Percentiles rank a stretch among this genome's conserved stretches.
These are phyloP conservation scores for Lepidurus apus DNA, from an alignment of 1,140 invertebrate genomes.

Conservation along the genomic window DNA sequence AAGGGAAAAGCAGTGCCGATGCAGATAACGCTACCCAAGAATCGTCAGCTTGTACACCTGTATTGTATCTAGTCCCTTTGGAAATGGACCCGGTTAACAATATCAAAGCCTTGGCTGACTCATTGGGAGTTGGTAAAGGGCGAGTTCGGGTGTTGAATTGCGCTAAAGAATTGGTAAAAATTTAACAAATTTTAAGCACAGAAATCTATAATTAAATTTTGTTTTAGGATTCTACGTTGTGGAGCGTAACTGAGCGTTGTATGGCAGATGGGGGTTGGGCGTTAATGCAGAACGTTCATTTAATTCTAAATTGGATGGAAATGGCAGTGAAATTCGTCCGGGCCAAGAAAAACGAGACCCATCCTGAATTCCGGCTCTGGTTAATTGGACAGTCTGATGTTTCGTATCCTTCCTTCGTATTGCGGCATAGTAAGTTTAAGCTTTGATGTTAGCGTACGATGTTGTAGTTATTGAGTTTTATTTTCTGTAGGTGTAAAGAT, in stretches of 20 bases:
- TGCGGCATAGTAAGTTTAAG: neutral
- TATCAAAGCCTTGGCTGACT: slow-evolving; percentile 23
- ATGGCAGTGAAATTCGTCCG: slow-evolving; percentile 18
- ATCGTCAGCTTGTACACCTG: slow-evolving; percentile 17
- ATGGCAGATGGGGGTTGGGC: slow-evolving; percentile 30
- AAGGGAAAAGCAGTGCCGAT: slow-evolving; percentile 1
- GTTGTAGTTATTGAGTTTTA: neutral
- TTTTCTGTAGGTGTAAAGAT: slow-evolving; percentile 27
- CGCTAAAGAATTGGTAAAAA: neutral
- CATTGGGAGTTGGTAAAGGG: neutral
- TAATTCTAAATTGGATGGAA: neutral
- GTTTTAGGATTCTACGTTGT: slow-evolving; percentile 17
- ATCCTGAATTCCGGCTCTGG: slow-evolving; percentile 30
- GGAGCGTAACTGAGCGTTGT: slow-evolving; percentile 25
- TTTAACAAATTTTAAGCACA: slow-evolving; percentile 7
- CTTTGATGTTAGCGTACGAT: neutral
- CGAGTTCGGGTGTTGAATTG: neutral
- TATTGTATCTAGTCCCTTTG: slow-evolving; percentile 23
- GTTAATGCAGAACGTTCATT: slow-evolving; percentile 26
- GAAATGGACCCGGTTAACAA: slow-evolving; percentile 23
- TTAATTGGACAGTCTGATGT: slow-evolving; percentile 16
- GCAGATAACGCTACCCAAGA: neutral
- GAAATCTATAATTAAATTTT: neutral
- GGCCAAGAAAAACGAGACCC: slow-evolving; percentile 23
- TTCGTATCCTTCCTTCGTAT: slow-evolving; percentile 12